These are phyloP conservation scores for Bilobella aurantiaca DNA, from an alignment of 1,140 invertebrate genomes.

Conservation along the genomic window DNA sequence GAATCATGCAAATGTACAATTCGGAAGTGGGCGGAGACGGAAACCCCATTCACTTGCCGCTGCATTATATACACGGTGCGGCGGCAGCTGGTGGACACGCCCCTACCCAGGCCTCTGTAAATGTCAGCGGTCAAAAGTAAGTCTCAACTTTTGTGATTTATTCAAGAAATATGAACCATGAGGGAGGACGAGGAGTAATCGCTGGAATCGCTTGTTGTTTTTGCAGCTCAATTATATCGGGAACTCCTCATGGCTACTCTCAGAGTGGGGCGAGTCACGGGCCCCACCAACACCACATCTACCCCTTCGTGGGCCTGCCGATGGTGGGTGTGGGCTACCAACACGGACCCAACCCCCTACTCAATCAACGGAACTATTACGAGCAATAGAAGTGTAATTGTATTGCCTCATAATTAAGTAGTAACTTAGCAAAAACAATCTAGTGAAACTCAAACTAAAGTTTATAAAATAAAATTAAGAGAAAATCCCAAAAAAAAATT, in stretches of 20 bases:
- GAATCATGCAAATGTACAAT: slow-evolving; percentile 21
- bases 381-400: not conserved
- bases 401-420: not conserved
- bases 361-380: slow-evolving; percentile 5
- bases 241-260: slow-evolving; percentile 26
- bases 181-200: not conserved
- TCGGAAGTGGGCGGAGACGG: slow-evolving; percentile 17
- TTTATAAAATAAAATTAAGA: no score
- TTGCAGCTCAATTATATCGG: slow-evolving; percentile 17
- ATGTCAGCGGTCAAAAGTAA: slow-evolving; percentile 26
- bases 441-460: no score
- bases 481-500: no score
- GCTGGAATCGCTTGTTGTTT: not conserved
- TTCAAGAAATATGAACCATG: slow-evolving; percentile 7
- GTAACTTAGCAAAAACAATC: no score
- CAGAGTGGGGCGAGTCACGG: slow-evolving; percentile 21
- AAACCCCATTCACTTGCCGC: slow-evolving; percentile 22
- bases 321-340: slow-evolving; percentile 20
- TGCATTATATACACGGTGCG: slow-evolving; percentile 27
- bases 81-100: slow-evolving; percentile 24
- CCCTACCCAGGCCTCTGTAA: slow-evolving; percentile 11
- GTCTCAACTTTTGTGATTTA: not conserved
- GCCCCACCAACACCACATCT: slow-evolving; percentile 21
- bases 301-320: slow-evolving; percentile 14
- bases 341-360: slow-evolving; percentile 10